Base-by-base conservation (phyloP, 2,888 invertebrate species). In the Coleophora deauratella region DNA sequence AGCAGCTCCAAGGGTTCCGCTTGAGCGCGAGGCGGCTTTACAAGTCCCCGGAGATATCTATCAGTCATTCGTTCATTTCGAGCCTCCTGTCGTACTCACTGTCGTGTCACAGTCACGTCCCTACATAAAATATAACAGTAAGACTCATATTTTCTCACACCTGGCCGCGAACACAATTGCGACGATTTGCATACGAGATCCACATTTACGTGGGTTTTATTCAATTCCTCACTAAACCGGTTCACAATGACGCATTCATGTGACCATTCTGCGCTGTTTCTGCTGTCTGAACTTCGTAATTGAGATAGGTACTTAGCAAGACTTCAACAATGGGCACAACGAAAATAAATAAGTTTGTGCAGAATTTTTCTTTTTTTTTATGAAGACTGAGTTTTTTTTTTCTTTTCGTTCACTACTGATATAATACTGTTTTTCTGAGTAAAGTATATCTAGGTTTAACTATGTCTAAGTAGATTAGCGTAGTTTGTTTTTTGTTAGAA, bases 1-100 rank as follows among this genome's bases (percentile, higher is more conserved):
- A 76, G 75, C 72, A 81, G 78, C 78, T 72, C 66, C 57, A 56
- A 72, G 67, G 72, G 72, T 66, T 66, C 56, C 60, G 51, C 55
- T 63, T 56, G 55, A 67, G 67, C 70, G 65, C n/a, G n/a, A n/a
- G n/a, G 64, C 69, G 66, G 66, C 72, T 80, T 81, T 80, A 80
- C 72, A 71, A 72, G 62, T 58, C 55, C 54, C 53, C 49, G 55
- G 59, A 72, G 70, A 78, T 78, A 73, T 21, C 6, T 6, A 21
- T 74, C 76, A 64, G 67, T 63, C 59, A 57, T 48, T 55, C 55
- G 58, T 59, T 64, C 57, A 53, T 57, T 66, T 64, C 59, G 54
- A n/a, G n/a, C n/a, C n/a, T n/a, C n/a, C n/a, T n/a, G n/a, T n/a
- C n/a, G n/a, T 4, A 21, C 21, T 3, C 6, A 21, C 21, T 21